These are phyloP conservation scores for Falcunculus frontatus DNA, from an alignment of 2,113 vertebrate species.

Conservation along the genomic window DNA sequence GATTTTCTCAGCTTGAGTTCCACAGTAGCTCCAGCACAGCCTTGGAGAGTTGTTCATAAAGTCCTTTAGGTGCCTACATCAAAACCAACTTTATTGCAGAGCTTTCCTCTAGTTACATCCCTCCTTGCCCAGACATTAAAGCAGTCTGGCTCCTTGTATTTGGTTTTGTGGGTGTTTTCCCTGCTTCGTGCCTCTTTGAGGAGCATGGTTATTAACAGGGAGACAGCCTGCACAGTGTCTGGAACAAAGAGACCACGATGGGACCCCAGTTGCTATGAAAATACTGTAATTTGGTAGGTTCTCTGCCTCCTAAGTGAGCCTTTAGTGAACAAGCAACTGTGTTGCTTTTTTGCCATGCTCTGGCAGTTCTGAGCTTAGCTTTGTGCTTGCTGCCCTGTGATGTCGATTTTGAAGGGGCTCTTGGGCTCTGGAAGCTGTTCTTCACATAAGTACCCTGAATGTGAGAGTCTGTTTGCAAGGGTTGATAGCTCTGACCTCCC, in stretches of 20 bases:
- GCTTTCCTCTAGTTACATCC: not conserved
- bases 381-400: not conserved
- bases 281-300: not conserved
- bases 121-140: not conserved
- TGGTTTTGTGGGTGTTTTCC: not conserved
- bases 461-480: not conserved
- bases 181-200: not conserved
- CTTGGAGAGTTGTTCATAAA: not conserved
- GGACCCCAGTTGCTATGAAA: not conserved
- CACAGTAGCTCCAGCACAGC: not conserved
- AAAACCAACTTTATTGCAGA: not conserved
- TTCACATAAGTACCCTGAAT: not conserved
- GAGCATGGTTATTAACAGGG: not conserved
- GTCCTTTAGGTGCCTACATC: not conserved
- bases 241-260: not conserved
- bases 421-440: not conserved
- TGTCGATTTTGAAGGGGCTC: not conserved
- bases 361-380: not conserved
- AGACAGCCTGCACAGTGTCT: not conserved
- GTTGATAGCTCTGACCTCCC: not conserved
- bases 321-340: not conserved
- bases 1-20: not conserved
- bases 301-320: not conserved
- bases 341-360: not conserved
- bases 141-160: not conserved